Base-by-base conservation (phyloP, 2,113 vertebrate species). In the Hymenochirus boettgeri region DNA sequence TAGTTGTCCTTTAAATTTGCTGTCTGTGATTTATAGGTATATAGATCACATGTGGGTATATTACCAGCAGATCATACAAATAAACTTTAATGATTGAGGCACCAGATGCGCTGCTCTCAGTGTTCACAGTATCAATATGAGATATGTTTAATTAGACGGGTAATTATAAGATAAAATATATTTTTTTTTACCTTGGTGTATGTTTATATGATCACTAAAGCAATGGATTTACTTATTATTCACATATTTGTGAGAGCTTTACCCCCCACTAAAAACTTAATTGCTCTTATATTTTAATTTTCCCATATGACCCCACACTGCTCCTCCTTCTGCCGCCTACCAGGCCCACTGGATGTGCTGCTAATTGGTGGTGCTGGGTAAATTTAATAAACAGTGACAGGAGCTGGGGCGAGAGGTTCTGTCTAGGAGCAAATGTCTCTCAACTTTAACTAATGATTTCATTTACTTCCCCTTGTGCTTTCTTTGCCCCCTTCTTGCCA, bases 371-470 rank as follows among this genome's bases (percentile, higher is more conserved):
- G 56, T 45, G 56, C 31, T 60, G 47, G 47, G 64, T 23, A 39
- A 37, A 23, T 51, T 45, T 67, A 69, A 69, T 69, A 60, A 46
- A 53, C 65, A 52, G 19, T 53, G 47, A 60, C 19, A 23, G 65
- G 35, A 60, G 57, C 56, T 53, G 50, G 53, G 65, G 65, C 60
- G 56, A 69, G 56, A 69, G 65, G 65, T 60, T 45, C 33, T 52
- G 48, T 45, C 47, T 52, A 33, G 47, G 65, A 69, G 58, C 57
- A 69, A 60, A 17, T 24, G 47, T 48, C 56, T 69, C 59, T 69
- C 65, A 60, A 56, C 47, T 69, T 48, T 69, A 69, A 69, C 56
- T 69, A 69, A 69, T 69, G 65, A 69, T 69, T 69, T 69, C 33
- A 59, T 69, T 59, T 57, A 69, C 57, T 69, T 60, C 48, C 65